Evolutionary conservation across 2,113 vertebrate species (phyloP), one percentile per base, ranked within the genome.

Genomic region (Diphyllodes magnificus): DNA sequence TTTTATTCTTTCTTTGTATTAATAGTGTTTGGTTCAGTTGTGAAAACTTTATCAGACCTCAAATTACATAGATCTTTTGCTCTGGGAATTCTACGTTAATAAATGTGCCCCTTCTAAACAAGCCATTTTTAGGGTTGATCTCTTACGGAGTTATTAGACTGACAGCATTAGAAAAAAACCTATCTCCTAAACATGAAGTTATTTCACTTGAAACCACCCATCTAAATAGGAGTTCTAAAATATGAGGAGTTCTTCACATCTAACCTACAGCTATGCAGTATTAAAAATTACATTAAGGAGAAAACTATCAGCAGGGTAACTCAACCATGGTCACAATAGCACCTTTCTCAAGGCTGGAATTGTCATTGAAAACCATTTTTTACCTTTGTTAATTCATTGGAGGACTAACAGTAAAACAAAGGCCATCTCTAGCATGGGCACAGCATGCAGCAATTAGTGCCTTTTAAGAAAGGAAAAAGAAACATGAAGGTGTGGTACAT

Each of bases 271-370:
- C 88, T 72, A 45, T 33, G 22, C 71, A 93, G 49, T 86, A 86
- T 77, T 96, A 96, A 96, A 97, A 82, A 96, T 96, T 88, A 85
- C 79, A 97, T 97, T 97, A 96, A 91, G 82, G 93, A 90, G 94
- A 88, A 97, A 95, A 97, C 25, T 82, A 94, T 96, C 94, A 96
- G 72, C 84, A 91, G 75, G 66, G 66, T 95, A 97, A 94, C 86
- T 97, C 91, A 97, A 97, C 97, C 96, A 93, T 95, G 92, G 86
- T 86, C 82, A 75, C 82, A 96, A 83, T 64, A 93, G 92, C 84
- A 86, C 85, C 80, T 86, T 97, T 96, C 93, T 95, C 91, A 96
- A 97, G 97, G 97, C 95, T 97, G 92, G 88, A 96, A 95, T 81
- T 95, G 93, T 87, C 94, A 96, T 39, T 92, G 80, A 92, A 96